Base-by-base conservation (phyloP, 2,113 vertebrate genomes). In the Pterocles gutturalis region DNA sequence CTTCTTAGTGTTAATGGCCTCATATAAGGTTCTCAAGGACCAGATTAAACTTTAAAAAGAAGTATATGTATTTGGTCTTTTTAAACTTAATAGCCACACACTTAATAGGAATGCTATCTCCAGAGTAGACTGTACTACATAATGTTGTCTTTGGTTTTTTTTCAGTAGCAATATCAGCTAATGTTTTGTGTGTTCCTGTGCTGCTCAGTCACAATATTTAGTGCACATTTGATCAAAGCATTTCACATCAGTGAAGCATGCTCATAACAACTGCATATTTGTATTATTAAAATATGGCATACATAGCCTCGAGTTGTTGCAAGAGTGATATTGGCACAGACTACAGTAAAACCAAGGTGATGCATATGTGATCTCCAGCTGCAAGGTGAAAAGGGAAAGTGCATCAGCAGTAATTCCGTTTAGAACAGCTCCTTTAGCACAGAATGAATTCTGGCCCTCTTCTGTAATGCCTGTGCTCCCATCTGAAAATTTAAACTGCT, bases 11-110 rank as follows among this genome's bases (percentile, higher is more conserved):
- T 70, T 97, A 96, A 96, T 76, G 69, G 90, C 69, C 65, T 96
- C 93, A 83, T 86, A 96, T 76, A 88, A 87, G 51, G 76, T 86
- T 97, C 85, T 96, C 71, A 86, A 96, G 93, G 64, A 97, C 43
- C n/a, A 93, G 76, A 93, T 83, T 96, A 94, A 96, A 95, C 88
- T 97, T 95, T 95, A 84, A 93, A 90, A 93, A 97, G 69, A 92
- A 80, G 64, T 41, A 29, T 73, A 80, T 55, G 43, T 87, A 69
- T 65, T 83, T 83, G 82, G 55, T 78, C 78, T 96, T 93, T 92
- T 93, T 49, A 92, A 91, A 91, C 60, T 79, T 90, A 96, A 97
- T 80, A 92, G 71, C 49, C 46, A 51, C 51, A 24, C 45, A 93
- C 89, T 57, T 88, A 90, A 90, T 92, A 83, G 71, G 83, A 92